These are phyloP conservation scores for Gasterosteus aculeatus DNA, from an alignment of 2,113 vertebrate genomes.

Conservation along the genomic window DNA sequence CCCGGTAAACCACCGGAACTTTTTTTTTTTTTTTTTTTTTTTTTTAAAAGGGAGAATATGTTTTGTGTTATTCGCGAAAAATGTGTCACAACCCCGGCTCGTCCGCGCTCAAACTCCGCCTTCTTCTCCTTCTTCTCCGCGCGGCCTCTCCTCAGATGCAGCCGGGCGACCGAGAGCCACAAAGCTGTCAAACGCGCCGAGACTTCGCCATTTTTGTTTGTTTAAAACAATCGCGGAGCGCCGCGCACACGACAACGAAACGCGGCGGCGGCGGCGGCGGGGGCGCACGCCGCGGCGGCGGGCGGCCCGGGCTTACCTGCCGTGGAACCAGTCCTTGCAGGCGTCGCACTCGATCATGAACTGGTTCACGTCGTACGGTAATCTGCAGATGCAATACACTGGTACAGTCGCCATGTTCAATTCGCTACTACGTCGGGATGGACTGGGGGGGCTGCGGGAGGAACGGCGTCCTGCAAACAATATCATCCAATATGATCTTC, in stretches of 20 bases:
- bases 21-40: background rate
- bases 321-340: constrained; percentile 98
- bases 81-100: constrained; percentile 74
- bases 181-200: constrained; percentile 76
- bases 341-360: constrained; percentile 99
- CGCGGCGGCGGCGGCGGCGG: background rate
- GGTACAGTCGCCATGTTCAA: constrained; percentile 98
- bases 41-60: constrained; percentile 42
- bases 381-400: constrained; percentile 98
- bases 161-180: constrained; percentile 74
- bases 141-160: constrained; percentile 81
- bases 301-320: constrained; percentile 85
- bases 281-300: background rate
- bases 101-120: constrained; percentile 81
- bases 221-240: constrained; percentile 56
- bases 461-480: constrained; percentile 82
- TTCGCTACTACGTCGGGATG: constrained; percentile 85
- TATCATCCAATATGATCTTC: constrained; percentile 79
- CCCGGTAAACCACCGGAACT: constrained; percentile 1
- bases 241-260: background rate
- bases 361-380: constrained; percentile 98
- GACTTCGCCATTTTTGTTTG: constrained; percentile 74
- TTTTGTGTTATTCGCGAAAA: constrained; percentile 67
- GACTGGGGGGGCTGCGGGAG: constrained; percentile 81
- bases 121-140: constrained; percentile 83